phyloP scores from a whole-genome alignment of 2,797 vertebrate species.

The Cryptoblepharus egeriae region DNA sequence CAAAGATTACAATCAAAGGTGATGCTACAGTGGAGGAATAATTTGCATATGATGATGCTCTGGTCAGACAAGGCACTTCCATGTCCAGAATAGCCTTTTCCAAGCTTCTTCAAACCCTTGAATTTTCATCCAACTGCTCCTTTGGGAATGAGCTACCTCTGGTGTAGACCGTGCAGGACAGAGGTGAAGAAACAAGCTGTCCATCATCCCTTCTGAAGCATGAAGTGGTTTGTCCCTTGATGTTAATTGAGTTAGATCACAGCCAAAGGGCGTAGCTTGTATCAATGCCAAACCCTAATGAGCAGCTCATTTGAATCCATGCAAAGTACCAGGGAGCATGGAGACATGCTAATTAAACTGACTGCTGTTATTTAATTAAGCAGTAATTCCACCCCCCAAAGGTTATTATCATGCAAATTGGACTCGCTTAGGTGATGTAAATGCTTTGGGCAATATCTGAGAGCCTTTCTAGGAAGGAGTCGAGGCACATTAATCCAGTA shows the following conservation, averaged over 20 bases:
- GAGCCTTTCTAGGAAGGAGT: conserved; percentile 67
- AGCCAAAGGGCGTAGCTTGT: conserved; percentile 74
- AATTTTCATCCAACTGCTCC: not conserved
- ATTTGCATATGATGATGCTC: too few relatives aligned
- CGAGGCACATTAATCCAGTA: conserved; percentile 64
- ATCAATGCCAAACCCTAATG: conserved; percentile 77
- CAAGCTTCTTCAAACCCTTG: not conserved
- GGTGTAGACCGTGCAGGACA: not conserved
- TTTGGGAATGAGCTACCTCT: not conserved
- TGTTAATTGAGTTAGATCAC: conserved; percentile 60
- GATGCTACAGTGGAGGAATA: too few relatives aligned
- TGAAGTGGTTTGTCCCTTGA: conserved; percentile 33
- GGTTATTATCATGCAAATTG: conserved; percentile 80
- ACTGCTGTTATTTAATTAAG: conserved; percentile 84
- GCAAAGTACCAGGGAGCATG: conserved; percentile 78
- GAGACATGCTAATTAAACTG: conserved; percentile 83
- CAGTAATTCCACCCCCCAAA: conserved; percentile 75
- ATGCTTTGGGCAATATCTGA: conserved; percentile 70
- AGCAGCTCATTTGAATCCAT: conserved; percentile 82
- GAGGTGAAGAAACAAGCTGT: conserved; percentile 21
- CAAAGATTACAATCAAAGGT: too few relatives aligned
- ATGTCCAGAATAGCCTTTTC: not conserved
- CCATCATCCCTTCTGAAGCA: conserved; percentile 35
- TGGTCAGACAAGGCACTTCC: not conserved
- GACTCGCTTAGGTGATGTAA: conserved; percentile 68